Evolutionary conservation across 2,888 invertebrate genomes (phyloP).

Genomic region (Rugalucina vietnamica): DNA sequence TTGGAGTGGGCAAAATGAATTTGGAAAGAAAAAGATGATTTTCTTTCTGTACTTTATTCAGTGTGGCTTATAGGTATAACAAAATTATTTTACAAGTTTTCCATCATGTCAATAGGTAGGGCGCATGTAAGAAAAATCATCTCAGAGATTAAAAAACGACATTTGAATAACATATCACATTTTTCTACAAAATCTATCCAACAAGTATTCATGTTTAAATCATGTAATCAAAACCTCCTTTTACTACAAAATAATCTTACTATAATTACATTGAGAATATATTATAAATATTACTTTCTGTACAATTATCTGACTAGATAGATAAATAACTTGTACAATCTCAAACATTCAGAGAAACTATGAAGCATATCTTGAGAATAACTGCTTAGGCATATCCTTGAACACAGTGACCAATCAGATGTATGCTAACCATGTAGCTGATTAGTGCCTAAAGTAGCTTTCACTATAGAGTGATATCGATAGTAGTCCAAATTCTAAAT

Average conservation of each 20-base stretch:
- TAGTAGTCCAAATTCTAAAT: not conserved
- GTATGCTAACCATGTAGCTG: not conserved
- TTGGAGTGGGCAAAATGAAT: too few species aligned
- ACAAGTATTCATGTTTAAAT: not conserved
- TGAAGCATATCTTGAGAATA: not conserved
- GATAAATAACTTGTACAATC: not conserved
- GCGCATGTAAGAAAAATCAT: not conserved
- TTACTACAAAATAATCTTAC: too few species aligned
- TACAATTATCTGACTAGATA: constrained; percentile 11
- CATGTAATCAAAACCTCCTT: not conserved
- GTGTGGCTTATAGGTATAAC: too few species aligned
- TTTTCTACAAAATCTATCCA: not conserved
- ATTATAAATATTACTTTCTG: not conserved
- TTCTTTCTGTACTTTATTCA: too few species aligned
- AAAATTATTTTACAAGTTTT: not conserved
- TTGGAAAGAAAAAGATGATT: too few species aligned
- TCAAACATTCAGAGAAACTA: not conserved
- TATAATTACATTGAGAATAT: not conserved
- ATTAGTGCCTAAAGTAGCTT: not conserved
- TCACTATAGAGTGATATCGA: not conserved
- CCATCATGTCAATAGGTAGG: not conserved
- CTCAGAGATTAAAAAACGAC: not conserved
- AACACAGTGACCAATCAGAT: not conserved
- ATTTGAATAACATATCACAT: not conserved
- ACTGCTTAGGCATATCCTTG: not conserved